Conservation (phyloP, 2,797 vertebrate genomes). For the Eurystomus glaucurus region DNA sequence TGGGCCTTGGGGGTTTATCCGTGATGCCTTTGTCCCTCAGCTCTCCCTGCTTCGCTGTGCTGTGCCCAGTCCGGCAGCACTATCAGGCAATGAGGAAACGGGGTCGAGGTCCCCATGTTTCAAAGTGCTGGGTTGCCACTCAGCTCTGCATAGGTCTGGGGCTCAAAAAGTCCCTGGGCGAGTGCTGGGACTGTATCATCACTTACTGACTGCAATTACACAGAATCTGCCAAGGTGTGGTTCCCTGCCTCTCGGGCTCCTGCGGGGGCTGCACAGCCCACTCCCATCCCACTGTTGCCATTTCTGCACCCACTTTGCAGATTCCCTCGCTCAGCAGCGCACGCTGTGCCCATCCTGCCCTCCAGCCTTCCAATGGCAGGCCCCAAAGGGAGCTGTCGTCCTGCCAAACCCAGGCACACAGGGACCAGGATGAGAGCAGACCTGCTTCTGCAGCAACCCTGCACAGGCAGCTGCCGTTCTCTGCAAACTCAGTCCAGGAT, state of each 20-base stretch:
- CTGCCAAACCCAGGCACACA: neutral
- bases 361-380: neutral
- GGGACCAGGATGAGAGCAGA: neutral
- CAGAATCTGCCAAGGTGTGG: neutral
- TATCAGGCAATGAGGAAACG: neutral
- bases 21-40: neutral
- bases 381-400: neutral
- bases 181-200: neutral
- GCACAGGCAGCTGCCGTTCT: neutral
- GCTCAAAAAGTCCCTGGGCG: neutral
- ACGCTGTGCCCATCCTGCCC: neutral
- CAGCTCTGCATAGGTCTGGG: rapidly evolving
- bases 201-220: neutral
- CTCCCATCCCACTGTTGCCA: neutral
- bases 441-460: neutral
- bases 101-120: neutral
- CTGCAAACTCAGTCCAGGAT: neutral
- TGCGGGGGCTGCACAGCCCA: neutral
- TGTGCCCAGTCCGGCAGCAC: neutral
- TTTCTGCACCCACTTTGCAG: neutral
- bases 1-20: neutral
- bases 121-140: neutral
- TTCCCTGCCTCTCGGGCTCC: neutral
- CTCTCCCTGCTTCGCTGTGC: neutral
- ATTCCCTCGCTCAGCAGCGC: neutral